These are phyloP conservation scores for Gortyna flavago DNA, from an alignment of 2,888 invertebrate genomes.

Conservation along the genomic window DNA sequence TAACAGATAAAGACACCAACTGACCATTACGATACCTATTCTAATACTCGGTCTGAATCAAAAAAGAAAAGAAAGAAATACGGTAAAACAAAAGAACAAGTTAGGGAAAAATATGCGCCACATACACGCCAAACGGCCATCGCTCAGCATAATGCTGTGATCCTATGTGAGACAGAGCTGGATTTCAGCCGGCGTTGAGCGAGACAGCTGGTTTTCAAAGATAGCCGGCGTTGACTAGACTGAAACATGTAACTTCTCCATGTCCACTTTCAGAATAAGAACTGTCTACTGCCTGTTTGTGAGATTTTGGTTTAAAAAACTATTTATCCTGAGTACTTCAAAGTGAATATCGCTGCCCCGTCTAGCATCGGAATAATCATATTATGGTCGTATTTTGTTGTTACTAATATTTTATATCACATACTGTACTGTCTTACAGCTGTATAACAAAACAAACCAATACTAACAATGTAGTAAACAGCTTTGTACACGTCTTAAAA, in stretches of 20 bases:
- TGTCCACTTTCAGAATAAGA: background rate
- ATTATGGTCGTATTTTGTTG: no score
- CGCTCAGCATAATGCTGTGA: background rate
- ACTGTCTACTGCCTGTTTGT: background rate
- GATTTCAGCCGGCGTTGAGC: no score
- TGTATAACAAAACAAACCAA: background rate
- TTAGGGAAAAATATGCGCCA: background rate
- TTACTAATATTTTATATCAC: no score
- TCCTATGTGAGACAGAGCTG: background rate
- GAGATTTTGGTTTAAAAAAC: background rate
- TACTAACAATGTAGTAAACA: background rate
- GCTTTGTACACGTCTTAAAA: constrained; percentile 16
- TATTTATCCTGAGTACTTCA: background rate
- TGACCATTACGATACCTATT: background rate
- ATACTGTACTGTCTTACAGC: background rate
- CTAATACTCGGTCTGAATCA: background rate
- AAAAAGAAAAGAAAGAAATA: background rate
- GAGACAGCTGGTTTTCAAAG: no score
- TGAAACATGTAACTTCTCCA: background rate
- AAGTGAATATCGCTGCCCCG: background rate
- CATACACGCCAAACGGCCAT: background rate
- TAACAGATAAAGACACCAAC: background rate
- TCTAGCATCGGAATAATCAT: no score
- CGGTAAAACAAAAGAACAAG: background rate
- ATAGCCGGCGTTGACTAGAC: no score